Evolutionary conservation across 2,888 invertebrate species (phyloP).

Genomic region (Caenorhabditis sp.): DNA sequence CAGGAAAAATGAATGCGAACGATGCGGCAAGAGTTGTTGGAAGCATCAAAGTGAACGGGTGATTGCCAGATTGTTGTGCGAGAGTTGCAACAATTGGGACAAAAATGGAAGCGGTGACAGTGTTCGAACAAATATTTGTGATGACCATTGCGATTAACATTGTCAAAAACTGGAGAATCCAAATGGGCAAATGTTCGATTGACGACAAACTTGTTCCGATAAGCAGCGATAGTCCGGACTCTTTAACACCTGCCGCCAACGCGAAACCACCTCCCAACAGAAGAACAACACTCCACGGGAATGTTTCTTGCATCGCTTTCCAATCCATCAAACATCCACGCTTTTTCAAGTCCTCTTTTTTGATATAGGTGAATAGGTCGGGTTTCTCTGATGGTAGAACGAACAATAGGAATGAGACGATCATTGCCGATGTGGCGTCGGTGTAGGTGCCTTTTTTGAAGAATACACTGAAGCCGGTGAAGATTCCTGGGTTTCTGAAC

Average conservation of each 20-base stretch:
- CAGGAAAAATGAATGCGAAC: constrained; percentile 74
- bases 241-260: constrained; percentile 68
- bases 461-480: constrained; percentile 72
- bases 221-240: constrained; percentile 81
- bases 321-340: constrained; percentile 74
- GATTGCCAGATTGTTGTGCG: constrained; percentile 60
- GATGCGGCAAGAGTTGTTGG: constrained; percentile 77
- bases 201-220: constrained; percentile 80
- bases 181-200: constrained; percentile 77
- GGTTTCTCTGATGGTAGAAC: constrained; percentile 81
- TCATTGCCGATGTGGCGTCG: constrained; percentile 78
- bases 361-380: constrained; percentile 43
- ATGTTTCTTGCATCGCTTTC: constrained; percentile 61
- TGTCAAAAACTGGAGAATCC: constrained; percentile 79
- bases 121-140: constrained; percentile 89
- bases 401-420: constrained; percentile 84
- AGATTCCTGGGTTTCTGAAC: constrained; percentile 86
- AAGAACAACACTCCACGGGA: constrained; percentile 67
- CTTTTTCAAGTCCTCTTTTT: constrained; percentile 49
- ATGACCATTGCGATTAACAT: constrained; percentile 82
- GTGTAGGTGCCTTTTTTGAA: constrained; percentile 64
- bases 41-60: constrained; percentile 57
- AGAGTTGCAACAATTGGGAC: constrained; percentile 80
- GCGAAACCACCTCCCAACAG: constrained; percentile 70
- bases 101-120: constrained; percentile 82